These are phyloP conservation scores for Tyto alba DNA, from an alignment of 2,113 vertebrate genomes.

Conservation along the genomic window DNA sequence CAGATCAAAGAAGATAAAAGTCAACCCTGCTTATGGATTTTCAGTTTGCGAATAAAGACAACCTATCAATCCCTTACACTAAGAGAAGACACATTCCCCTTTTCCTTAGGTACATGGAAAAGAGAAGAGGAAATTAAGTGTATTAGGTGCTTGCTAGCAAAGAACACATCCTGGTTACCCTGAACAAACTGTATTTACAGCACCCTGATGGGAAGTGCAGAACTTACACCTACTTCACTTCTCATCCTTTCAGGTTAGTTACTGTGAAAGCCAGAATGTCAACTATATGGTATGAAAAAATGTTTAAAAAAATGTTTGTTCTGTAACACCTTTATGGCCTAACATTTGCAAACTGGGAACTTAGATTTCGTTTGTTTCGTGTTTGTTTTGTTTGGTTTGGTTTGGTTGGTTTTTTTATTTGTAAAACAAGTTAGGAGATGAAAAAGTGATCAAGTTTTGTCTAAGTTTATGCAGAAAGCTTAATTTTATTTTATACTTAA, in stretches of 20 bases:
- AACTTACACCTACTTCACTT: neutral
- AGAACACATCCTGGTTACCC: neutral
- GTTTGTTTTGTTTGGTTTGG: neutral
- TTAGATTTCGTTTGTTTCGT: neutral
- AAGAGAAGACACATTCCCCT: neutral
- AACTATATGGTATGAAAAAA: neutral
- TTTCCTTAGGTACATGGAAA: neutral
- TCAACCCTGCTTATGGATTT: neutral
- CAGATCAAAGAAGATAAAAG: neutral
- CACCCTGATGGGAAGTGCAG: neutral
- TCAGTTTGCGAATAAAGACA: neutral
- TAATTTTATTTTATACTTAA: neutral
- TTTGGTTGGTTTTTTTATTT: neutral
- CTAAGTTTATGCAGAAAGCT: neutral
- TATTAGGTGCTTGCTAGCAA: neutral
- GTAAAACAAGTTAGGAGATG: neutral
- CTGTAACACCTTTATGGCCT: neutral
- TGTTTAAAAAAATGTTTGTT: neutral
- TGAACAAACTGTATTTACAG: neutral
- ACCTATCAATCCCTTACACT: neutral
- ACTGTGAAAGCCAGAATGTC: neutral
- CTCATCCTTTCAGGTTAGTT: neutral
- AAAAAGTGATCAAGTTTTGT: neutral
- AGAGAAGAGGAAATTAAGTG: neutral
- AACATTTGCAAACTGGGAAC: neutral